Conservation (phyloP, 2,888 invertebrate genomes). For the Rhodophaea formosa region DNA sequence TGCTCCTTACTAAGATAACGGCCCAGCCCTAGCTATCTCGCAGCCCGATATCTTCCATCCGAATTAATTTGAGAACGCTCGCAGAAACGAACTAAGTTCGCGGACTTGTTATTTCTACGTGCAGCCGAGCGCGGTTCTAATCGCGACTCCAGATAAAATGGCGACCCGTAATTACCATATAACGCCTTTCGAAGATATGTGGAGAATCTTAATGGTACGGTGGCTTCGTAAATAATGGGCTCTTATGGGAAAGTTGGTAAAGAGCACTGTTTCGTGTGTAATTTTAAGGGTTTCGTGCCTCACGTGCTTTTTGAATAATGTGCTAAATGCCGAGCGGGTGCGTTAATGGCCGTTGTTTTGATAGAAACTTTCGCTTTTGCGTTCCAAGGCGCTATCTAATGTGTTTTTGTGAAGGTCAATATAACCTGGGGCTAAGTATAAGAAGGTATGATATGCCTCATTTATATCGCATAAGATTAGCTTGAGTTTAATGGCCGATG, state of each 20-base stretch:
- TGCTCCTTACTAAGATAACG: not conserved
- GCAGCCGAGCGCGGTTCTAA: slow-evolving; percentile 65
- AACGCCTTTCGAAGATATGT: slow-evolving; percentile 80
- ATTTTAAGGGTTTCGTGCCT: slow-evolving; percentile 75
- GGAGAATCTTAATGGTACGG: slow-evolving; percentile 80
- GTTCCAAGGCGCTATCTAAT: slow-evolving; percentile 26
- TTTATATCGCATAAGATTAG: not conserved
- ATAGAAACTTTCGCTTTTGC: slow-evolving; percentile 43
- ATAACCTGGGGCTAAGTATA: not conserved
- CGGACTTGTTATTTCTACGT: slow-evolving; percentile 78
- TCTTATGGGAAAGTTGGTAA: slow-evolving; percentile 80
- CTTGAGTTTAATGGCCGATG: no score
- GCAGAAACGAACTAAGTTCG: slow-evolving; percentile 75
- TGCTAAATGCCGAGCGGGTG: slow-evolving; percentile 60
- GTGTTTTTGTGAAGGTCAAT: slow-evolving; percentile 13
- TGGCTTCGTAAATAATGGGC: slow-evolving; percentile 80
- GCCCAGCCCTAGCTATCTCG: slow-evolving; percentile 57
- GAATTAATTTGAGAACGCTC: slow-evolving; percentile 78
- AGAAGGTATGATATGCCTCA: not conserved
- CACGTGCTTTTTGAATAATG: slow-evolving; percentile 78
- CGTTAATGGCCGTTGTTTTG: slow-evolving; percentile 62
- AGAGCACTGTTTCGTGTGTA: slow-evolving; percentile 80
- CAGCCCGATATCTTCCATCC: slow-evolving; percentile 80
- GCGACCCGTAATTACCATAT: slow-evolving; percentile 81
- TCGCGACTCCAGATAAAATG: slow-evolving; percentile 76